Evolutionary conservation across 1,140 invertebrate species (phyloP).

Genomic region (Drosophila biarmipes): DNA sequence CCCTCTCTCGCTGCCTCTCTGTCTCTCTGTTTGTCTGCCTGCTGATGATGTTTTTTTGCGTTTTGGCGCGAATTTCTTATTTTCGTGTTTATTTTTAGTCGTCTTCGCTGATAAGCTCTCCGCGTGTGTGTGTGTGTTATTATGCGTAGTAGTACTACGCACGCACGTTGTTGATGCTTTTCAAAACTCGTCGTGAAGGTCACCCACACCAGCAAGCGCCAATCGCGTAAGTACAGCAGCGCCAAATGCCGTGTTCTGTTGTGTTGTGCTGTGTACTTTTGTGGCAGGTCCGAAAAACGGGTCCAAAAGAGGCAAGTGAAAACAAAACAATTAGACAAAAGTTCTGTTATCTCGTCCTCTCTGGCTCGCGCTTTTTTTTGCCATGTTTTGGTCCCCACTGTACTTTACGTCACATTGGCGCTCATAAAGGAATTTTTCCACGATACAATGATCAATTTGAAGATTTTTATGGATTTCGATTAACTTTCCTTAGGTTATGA

Average conservation of each 20-base stretch:
- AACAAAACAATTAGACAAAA: slow-evolving; percentile 43
- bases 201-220: slow-evolving; percentile 35
- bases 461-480: too few relatives aligned
- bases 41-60: slow-evolving; percentile 47
- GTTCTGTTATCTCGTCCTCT: slow-evolving; percentile 42
- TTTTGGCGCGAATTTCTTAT: slow-evolving; percentile 71
- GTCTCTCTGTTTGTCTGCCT: slow-evolving; percentile 46
- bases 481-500: too few relatives aligned
- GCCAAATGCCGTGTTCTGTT: slow-evolving; percentile 42
- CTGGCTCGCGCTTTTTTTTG: slow-evolving; percentile 9
- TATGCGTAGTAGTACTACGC: slow-evolving; percentile 59
- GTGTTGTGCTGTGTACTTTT: slow-evolving; percentile 33
- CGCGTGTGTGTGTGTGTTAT: slow-evolving; percentile 21
- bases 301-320: slow-evolving; percentile 14
- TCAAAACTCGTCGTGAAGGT: slow-evolving; percentile 73
- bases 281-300: slow-evolving; percentile 48
- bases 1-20: background rate
- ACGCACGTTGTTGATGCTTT: slow-evolving; percentile 73
- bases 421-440: background rate
- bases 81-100: slow-evolving; percentile 74
- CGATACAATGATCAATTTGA: background rate
- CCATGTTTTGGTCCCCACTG: slow-evolving; percentile 68
- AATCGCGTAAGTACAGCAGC: slow-evolving; percentile 74
- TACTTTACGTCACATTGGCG: slow-evolving; percentile 55
- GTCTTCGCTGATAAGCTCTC: slow-evolving; percentile 64